Base-by-base conservation (phyloP, 2,888 invertebrate species). In the Epinotia demarniana region DNA sequence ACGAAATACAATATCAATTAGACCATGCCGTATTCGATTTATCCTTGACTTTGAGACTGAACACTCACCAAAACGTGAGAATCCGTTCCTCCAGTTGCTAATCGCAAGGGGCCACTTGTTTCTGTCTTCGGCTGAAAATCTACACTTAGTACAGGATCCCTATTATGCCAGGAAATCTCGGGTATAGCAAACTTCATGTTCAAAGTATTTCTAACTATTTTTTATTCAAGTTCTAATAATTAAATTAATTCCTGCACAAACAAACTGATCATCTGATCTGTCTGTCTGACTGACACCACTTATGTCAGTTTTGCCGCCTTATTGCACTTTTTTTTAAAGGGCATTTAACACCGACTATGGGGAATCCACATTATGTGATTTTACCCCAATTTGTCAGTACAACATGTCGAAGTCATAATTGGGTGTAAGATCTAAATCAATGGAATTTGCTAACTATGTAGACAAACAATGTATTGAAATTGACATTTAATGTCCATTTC, bases 91-190 rank as follows among this genome's bases (percentile, higher is more conserved):
- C 97, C 98, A 62, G 98, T 97, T 16, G 98, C 99, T 60, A 99
- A 91, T 79, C 98, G 95, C 87, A 96, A 96, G 82, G 95, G 95
- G 77, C 94, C 94, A 75, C 95, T 89, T 62, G 83, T 88, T 66
- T 94, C 94, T 53, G 87, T 84, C 84, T 94, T 95, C 39, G 95
- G 95, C 86, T 98, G 98, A 85, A 98, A 95, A 90, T 98, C 98
- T 27, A 98, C 95, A 90, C 98, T 98, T 75, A 99, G 94, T 27
- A 99, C 98, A 3, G 99, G 99, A 88, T 99, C 99, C 78, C 98
- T 95, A 87, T 98, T 98, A 86, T 99, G 99, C 99, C 99, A 99
- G 0, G 99, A 98, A 85, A 99, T 99, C 95, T 99, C 99, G 11
- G 99, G 99, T 79, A 98, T 98, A 75, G 97, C 96, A 84, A 98